phyloP scores from a whole-genome alignment of 2,888 invertebrate genomes.

The Rugalucina vietnamica region DNA sequence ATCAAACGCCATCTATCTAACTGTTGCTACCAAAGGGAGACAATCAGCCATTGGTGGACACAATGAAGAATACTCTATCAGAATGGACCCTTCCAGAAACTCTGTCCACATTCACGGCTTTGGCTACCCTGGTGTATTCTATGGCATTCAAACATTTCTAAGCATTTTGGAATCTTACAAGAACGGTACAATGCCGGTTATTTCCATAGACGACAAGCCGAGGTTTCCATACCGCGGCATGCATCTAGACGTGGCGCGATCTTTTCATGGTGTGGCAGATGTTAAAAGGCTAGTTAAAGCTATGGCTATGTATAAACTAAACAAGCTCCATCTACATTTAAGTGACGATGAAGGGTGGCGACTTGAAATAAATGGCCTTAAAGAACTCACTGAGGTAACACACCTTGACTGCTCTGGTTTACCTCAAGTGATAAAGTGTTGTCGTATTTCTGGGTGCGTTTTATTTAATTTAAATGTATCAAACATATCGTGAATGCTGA shows the following conservation, averaged over 20 bases:
- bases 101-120: constrained; percentile 55
- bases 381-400: constrained; percentile 72
- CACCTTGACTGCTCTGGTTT: too few species aligned
- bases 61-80: constrained; percentile 60
- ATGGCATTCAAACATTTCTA: constrained; percentile 67
- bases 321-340: constrained; percentile 78
- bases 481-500: too few species aligned
- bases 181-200: neutral
- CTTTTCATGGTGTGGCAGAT: constrained; percentile 72
- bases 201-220: neutral
- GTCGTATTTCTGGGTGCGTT: too few species aligned
- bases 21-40: too few species aligned
- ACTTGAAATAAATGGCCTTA: constrained; percentile 76
- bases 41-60: too few species aligned
- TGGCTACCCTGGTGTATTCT: constrained; percentile 63
- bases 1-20: neutral
- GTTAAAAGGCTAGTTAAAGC: constrained; percentile 69
- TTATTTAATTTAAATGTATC: too few species aligned
- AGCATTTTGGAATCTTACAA: constrained; percentile 31
- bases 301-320: constrained; percentile 80
- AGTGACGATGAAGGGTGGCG: constrained; percentile 81
- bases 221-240: constrained; percentile 72
- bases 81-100: constrained; percentile 36
- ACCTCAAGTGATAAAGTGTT: too few species aligned
- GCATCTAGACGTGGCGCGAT: constrained; percentile 78